Percentiles rank a stretch among this genome's conserved stretches.
Evolutionary conservation across 2,797 vertebrate genomes (phyloP).

Genomic region (Girardinus metallicus): DNA sequence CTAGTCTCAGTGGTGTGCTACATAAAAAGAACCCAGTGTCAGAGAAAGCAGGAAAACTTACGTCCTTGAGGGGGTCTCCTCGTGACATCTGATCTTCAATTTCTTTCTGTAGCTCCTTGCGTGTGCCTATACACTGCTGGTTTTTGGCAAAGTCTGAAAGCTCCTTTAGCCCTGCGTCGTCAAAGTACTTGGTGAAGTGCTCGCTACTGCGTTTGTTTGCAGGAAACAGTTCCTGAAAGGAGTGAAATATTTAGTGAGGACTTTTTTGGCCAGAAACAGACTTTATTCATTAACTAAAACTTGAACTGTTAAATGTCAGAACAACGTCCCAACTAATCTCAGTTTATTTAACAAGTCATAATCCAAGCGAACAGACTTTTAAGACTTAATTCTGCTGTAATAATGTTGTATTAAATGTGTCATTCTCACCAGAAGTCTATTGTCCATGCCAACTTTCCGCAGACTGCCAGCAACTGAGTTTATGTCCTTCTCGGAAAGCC

Average conservation of each 20-base stretch:
- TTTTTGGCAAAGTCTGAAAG: constrained; percentile 91
- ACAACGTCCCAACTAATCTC: background rate
- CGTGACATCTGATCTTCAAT: constrained; percentile 92
- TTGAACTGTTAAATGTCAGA: background rate
- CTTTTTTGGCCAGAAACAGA: background rate
- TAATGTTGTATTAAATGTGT: constrained; percentile 5
- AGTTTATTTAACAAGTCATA: background rate
- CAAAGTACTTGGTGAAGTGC: constrained; percentile 95
- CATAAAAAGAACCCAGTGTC: background rate
- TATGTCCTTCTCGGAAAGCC: constrained; percentile 97
- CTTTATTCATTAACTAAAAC: background rate
- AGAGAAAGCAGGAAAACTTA: constrained; percentile 62
- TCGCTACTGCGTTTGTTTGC: constrained; percentile 94
- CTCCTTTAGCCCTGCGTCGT: constrained; percentile 90
- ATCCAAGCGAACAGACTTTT: background rate
- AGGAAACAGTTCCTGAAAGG: constrained; percentile 90
- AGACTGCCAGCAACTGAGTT: constrained; percentile 92
- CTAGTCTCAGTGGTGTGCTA: background rate
- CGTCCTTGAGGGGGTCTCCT: constrained; percentile 91
- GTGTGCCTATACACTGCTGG: constrained; percentile 91
- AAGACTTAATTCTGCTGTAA: background rate
- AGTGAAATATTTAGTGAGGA: constrained; percentile 26
- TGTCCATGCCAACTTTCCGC: constrained; percentile 97
- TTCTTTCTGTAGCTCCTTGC: constrained; percentile 93
- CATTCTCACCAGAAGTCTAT: constrained; percentile 89